Evolutionary conservation across 2,113 vertebrate genomes (phyloP), one percentile per base, ranked within the genome.

Genomic region (rabbit (Oryctolagus cuniculus)): DNA sequence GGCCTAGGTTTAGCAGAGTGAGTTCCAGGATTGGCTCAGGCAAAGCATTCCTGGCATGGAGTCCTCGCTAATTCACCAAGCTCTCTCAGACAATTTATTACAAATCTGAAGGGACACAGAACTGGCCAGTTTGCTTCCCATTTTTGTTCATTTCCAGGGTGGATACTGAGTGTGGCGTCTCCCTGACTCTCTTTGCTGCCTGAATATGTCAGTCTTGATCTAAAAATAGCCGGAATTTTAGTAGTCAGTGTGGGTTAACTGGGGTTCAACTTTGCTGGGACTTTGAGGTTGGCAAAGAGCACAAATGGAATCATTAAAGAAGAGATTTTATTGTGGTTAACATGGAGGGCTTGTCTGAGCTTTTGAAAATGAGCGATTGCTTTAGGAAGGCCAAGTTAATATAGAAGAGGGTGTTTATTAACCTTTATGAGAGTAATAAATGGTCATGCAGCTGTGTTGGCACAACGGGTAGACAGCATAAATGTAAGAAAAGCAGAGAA

Each of bases 131-230:
- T 64, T 19, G 10, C 66, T 91, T 93, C 87, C 90, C 90, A 96
- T 83, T 87, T 96, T 94, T 91, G 95, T 95, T 87, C 88, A 89
- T 96, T 94, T 96, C 44, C 85, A 96, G 94, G 27, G 72, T 93
- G 84, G 53, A 93, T 89, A 27, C n/a, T 10, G 70, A 91, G 80
- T 78, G 91, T 63, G 92, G 95, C 67, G 6, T 95, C 90, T 94
- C 38, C 19, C 72, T 96, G 94, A 61, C 90, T 95, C 80, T 89
- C 87, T 94, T 70, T 96, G 89, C 74, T 93, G 94, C 80, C 83
- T 91, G 95, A 82, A 81, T 91, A 24, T 94, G 78, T 95, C 80
- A 70, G 74, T 86, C 83, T 75, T 89, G 79, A 73, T 89, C 27
- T 94, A 94, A 97, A 97, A 96, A 95, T 92, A 97, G 49, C 81